These are phyloP conservation scores for Agrochola macilenta DNA, from an alignment of 2,888 invertebrate species.

Conservation along the genomic window DNA sequence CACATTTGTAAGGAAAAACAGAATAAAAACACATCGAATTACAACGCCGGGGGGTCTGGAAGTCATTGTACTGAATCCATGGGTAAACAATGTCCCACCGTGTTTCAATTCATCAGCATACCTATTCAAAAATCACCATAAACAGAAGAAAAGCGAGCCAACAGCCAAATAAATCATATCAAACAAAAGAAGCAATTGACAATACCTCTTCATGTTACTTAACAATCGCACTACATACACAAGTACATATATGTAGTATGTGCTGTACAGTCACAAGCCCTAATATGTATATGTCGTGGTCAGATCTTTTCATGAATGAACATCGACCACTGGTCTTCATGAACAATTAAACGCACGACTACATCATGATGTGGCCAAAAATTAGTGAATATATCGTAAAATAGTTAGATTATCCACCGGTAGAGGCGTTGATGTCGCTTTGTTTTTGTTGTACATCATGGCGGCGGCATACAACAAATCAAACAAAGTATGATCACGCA, in stretches of 20 bases:
- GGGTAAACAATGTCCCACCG: too few relatives aligned
- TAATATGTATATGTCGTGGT: too few relatives aligned
- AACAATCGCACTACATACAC: slow-evolving; percentile 20
- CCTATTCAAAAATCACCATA: slow-evolving; percentile 9
- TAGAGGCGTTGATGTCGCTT: too few relatives aligned
- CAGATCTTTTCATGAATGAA: too few relatives aligned
- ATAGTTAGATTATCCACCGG: too few relatives aligned
- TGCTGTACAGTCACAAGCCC: neutral
- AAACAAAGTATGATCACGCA: too few relatives aligned
- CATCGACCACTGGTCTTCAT: too few relatives aligned
- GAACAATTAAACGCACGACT: too few relatives aligned
- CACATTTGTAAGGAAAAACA: neutral
- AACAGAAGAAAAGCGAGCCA: slow-evolving; percentile 11
- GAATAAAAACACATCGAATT: neutral
- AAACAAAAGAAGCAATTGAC: slow-evolving; percentile 40
- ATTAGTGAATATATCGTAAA: too few relatives aligned
- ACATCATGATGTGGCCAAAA: too few relatives aligned
- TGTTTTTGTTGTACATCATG: too few relatives aligned
- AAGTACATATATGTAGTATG: neutral
- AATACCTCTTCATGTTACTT: slow-evolving; percentile 30
- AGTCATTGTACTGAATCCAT: neutral
- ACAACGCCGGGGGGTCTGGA: neutral
- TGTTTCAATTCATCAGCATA: neutral
- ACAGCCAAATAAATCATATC: slow-evolving; percentile 29
- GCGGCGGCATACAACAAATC: too few relatives aligned